Base-by-base conservation (phyloP, 2,113 vertebrate species). In the Mystacornis crossleyi region DNA sequence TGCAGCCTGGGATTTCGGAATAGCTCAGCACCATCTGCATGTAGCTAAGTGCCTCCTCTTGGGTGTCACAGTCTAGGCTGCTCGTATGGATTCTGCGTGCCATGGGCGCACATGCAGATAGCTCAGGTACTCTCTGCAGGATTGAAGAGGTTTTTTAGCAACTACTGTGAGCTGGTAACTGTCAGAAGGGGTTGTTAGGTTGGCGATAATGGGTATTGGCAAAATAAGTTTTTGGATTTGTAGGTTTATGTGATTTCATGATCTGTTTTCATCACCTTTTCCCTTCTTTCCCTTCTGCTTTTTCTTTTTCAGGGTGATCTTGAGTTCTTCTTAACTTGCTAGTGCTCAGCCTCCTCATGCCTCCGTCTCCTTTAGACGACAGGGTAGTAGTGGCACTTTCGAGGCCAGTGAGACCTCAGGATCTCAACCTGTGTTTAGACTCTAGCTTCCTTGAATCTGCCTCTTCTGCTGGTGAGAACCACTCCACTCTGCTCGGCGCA, bases 281-380 rank as follows among this genome's bases (percentile, higher is more conserved):
- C 88, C 86, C 54, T 97, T 90, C 78, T 81, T 71, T 54, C 60
- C 69, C 62, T 67, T 82, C 58, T 96, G 60, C 80, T 71, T 78
- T 73, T 72, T 89, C 51, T 95, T 78, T 96, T 97, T 51, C 98
- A 99, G 99, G 98, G 97, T 89, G 95, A 98, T 98, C 98, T 98
- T 98, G 98, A 98, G 97, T 99, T 99, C 99, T 99, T 98, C 97
- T 79, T 98, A 98, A 97, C 96, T 98, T 98, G 98, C 98, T 97
- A 98, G 98, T 98, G 96, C 97, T 99, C 99, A 98, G 99, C 98
- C 98, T 99, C 99, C 99, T 99, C 99, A 99, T 99, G 99, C 99
- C 99, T 99, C 99, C 99, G 58, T 99, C 99, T 99, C 99, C 99
- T 97, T 99, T 99, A 95, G 99, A 99, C 98, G 99, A 99, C 99